Evolutionary conservation across 2,888 invertebrate species (phyloP).

Genomic region (Tenthredo amoena): DNA sequence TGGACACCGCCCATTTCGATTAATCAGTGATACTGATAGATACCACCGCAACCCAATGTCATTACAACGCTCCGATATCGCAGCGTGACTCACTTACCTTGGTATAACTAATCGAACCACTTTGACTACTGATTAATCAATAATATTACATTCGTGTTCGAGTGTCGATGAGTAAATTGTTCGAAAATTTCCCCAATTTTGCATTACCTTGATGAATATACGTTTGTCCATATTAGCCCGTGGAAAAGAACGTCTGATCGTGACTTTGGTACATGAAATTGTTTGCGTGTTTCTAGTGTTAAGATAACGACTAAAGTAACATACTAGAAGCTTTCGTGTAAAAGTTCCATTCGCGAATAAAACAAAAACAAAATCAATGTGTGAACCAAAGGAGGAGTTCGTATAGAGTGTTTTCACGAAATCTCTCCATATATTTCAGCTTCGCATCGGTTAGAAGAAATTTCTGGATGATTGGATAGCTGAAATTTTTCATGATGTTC

Average conservation of each 20-base stretch:
- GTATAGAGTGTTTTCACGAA: not conserved
- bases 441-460: not conserved
- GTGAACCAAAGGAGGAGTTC: not conserved
- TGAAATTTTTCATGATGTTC: not conserved
- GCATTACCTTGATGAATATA: not conserved
- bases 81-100: constrained; percentile 23
- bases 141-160: not conserved
- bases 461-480: not conserved
- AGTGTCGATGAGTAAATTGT: not conserved
- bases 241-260: not conserved
- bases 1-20: constrained; percentile 47
- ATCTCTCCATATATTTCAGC: not conserved
- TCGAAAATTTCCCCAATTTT: not conserved
- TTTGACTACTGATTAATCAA: constrained; percentile 8
- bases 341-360: not conserved
- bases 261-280: constrained; percentile 14
- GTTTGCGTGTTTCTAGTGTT: not conserved
- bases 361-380: not conserved
- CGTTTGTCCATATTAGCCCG: not conserved
- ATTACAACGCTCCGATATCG: constrained; percentile 13
- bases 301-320: constrained; percentile 4
- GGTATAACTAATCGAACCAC: constrained; percentile 27
- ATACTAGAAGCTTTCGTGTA: not conserved
- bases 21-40: constrained; percentile 38
- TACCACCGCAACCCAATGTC: constrained; percentile 26